A percentile compares a stretch with the other conserved stretches of the same genome.
phyloP scores from a whole-genome alignment of 2,797 vertebrate species.

The Mormyrus hasselquistii region DNA sequence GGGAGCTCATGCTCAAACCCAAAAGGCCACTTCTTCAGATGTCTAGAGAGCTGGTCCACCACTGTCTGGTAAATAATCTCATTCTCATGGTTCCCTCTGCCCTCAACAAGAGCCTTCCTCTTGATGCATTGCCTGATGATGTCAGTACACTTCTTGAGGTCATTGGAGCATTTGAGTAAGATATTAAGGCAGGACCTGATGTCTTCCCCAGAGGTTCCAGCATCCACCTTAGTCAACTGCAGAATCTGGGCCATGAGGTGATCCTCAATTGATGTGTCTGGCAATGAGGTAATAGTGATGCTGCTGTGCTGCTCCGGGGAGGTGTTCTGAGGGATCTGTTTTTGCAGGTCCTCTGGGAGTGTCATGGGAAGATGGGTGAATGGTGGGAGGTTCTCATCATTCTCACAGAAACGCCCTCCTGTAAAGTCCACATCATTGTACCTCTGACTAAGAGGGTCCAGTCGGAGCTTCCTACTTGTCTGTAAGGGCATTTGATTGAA shows the following conservation, averaged over 20 bases:
- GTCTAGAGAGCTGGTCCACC: slow-evolving; percentile 86
- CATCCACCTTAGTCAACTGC: slow-evolving; percentile 84
- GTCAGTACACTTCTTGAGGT: slow-evolving; percentile 96
- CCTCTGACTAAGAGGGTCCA: slow-evolving; percentile 83
- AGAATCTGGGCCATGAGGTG: slow-evolving; percentile 85
- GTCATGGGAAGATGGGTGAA: slow-evolving; percentile 67
- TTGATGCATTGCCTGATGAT: slow-evolving; percentile 97
- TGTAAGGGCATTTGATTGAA: slow-evolving; percentile 85
- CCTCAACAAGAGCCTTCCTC: slow-evolving; percentile 68
- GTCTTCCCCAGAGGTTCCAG: slow-evolving; percentile 80
- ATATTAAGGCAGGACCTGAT: slow-evolving; percentile 96
- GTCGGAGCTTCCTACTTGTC: slow-evolving; percentile 90
- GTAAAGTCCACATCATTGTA: slow-evolving; percentile 90
- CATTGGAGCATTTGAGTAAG: slow-evolving; percentile 94
- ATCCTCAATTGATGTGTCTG: slow-evolving; percentile 81
- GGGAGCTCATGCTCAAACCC: slow-evolving; percentile 70
- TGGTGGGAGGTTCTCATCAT: slow-evolving; percentile 79
- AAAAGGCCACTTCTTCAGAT: slow-evolving; percentile 87
- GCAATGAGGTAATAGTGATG: slow-evolving; percentile 60
- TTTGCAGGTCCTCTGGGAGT: slow-evolving; percentile 67
- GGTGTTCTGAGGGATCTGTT: slow-evolving; percentile 59
- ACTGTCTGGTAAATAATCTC: slow-evolving; percentile 86
- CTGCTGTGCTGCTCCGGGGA: slow-evolving; percentile 71
- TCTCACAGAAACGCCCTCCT: slow-evolving; percentile 75
- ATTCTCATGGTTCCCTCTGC: slow-evolving; percentile 69